These are phyloP conservation scores for Zosterops borbonicus DNA, from an alignment of 2,113 vertebrate genomes.

Conservation along the genomic window DNA sequence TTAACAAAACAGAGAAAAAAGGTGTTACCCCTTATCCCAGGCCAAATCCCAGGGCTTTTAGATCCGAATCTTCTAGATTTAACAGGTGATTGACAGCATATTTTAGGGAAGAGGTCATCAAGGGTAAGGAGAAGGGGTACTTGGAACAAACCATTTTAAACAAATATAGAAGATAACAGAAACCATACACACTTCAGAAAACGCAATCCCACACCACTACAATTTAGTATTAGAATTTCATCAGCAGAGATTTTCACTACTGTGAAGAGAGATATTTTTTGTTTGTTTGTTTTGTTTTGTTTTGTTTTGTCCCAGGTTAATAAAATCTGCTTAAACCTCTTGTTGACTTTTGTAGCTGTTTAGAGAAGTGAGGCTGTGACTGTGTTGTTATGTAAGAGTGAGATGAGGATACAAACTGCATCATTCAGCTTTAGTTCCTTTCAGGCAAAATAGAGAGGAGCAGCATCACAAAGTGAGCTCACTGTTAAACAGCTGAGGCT, in stretches of 20 bases:
- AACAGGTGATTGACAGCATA: no score
- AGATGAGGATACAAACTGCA: neutral
- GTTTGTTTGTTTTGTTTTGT: no score
- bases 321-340: neutral
- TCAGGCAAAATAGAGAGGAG: neutral
- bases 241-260: neutral
- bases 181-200: no score
- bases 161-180: no score
- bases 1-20: no score
- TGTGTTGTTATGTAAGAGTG: accelerated
- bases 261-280: neutral
- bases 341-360: neutral
- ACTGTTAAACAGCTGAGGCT: neutral
- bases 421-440: neutral
- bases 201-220: no score
- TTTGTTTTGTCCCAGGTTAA: neutral
- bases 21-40: no score
- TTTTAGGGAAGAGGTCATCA: no score
- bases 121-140: no score
- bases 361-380: neutral
- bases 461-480: neutral
- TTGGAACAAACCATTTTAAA: no score
- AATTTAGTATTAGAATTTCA: neutral
- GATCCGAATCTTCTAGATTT: no score
- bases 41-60: no score